Evolutionary conservation across 2,797 vertebrate species (phyloP).

Genomic region (Peromyscus aztecus): DNA sequence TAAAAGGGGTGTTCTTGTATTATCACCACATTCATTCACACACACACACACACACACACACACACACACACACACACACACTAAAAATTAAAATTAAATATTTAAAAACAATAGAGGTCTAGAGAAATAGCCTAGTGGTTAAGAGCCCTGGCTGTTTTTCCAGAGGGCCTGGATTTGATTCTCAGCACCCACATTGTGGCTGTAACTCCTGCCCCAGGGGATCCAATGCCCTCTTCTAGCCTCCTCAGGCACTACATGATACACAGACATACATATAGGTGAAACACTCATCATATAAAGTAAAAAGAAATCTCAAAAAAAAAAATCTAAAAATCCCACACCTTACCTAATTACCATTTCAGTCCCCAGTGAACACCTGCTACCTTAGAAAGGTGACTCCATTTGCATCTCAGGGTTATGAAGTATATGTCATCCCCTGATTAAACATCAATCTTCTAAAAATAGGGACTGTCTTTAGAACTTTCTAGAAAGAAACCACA

Average conservation of each 20-base stretch:
- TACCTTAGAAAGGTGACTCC: background rate
- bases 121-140: background rate
- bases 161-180: background rate
- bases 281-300: background rate
- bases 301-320: background rate
- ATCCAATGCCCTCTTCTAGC: background rate
- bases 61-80: background rate
- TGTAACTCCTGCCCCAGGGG: background rate
- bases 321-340: background rate
- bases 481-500: constrained; percentile 27
- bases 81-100: background rate
- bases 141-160: background rate
- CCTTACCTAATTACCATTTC: background rate
- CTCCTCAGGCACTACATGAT: background rate
- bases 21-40: background rate
- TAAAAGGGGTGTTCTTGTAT: background rate
- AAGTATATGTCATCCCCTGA: background rate
- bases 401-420: background rate
- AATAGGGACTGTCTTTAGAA: constrained; percentile 14
- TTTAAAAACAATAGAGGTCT: background rate
- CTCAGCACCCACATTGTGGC: background rate
- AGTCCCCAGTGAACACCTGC: background rate
- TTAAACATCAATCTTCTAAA: background rate
- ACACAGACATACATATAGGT: background rate
- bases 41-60: background rate